A percentile compares a stretch with the other conserved stretches of the same genome.
phyloP scores from a whole-genome alignment of 2,888 invertebrate genomes.

The Calameuta pallipes region DNA sequence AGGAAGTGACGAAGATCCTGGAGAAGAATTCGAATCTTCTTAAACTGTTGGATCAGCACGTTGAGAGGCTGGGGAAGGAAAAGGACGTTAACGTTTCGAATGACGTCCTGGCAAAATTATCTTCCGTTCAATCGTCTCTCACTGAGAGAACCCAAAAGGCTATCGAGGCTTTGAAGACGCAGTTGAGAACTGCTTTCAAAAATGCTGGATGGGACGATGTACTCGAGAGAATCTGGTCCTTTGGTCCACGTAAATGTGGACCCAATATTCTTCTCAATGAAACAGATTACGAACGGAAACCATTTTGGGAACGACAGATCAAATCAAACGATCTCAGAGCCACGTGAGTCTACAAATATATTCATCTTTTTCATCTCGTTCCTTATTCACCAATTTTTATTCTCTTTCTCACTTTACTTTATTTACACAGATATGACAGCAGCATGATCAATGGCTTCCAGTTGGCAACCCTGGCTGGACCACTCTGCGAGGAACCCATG shows the following conservation, averaged over 20 bases:
- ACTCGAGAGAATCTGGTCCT: constrained; percentile 85
- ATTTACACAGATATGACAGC: constrained; percentile 70
- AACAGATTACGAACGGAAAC: constrained; percentile 75
- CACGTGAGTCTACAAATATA: constrained; percentile 38
- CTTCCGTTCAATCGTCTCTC: constrained; percentile 28
- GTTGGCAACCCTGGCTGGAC: constrained; percentile 88
- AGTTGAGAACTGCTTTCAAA: constrained; percentile 72
- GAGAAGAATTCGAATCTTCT: constrained; percentile 79
- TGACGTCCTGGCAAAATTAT: constrained; percentile 45
- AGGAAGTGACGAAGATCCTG: constrained; percentile 75
- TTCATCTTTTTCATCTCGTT: not conserved
- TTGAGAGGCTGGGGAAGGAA: constrained; percentile 51
- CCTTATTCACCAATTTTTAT: too few relatives aligned
- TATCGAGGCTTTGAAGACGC: constrained; percentile 67
- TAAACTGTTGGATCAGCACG: constrained; percentile 71
- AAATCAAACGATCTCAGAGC: constrained; percentile 43
- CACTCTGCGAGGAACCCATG: constrained; percentile 97
- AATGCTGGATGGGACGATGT: constrained; percentile 69
- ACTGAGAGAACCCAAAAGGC: constrained; percentile 52
- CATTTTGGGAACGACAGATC: constrained; percentile 67
- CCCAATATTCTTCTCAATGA: constrained; percentile 91
- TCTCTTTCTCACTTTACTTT: too few relatives aligned
- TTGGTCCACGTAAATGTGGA: constrained; percentile 90
- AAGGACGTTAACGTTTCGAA: constrained; percentile 22
- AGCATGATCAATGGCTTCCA: constrained; percentile 89